phyloP scores from a whole-genome alignment of 2,888 invertebrate genomes.

The Drosophila crucigera region DNA sequence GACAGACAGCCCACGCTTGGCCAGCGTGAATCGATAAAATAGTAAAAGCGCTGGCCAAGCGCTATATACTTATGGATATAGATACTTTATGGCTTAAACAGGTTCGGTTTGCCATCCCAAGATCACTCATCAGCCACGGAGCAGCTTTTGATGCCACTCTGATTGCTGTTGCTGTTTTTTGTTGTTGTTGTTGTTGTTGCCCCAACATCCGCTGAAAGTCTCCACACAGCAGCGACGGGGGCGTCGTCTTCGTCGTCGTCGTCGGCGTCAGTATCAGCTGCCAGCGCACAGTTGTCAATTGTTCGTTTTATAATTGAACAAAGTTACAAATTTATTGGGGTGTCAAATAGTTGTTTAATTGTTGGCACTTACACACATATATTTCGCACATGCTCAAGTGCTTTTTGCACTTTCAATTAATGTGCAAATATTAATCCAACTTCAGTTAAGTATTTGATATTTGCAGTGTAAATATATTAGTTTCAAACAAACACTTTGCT shows the following conservation, averaged over 20 bases:
- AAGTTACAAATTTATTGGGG: constrained; percentile 9
- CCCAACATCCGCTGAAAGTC: constrained; percentile 69
- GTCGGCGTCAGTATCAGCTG: constrained; percentile 13
- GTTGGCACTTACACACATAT: neutral
- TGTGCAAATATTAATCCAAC: neutral
- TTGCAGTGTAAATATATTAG: neutral
- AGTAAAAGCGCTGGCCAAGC: constrained; percentile 47
- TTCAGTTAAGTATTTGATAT: neutral
- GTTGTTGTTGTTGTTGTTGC: constrained; percentile 39
- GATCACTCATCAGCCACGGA: constrained; percentile 73
- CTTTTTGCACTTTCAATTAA: neutral
- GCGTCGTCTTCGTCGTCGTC: constrained; percentile 21
- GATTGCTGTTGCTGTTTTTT: constrained; percentile 37
- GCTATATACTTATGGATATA: constrained; percentile 52
- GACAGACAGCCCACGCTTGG: constrained; percentile 57
- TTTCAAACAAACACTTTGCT: neutral
- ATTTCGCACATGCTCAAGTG: constrained; percentile 1
- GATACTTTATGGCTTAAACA: constrained; percentile 68
- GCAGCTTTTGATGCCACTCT: constrained; percentile 53
- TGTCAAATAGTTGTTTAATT: constrained; percentile 6
- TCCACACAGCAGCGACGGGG: constrained; percentile 44
- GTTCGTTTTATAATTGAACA: constrained; percentile 17
- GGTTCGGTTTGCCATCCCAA: constrained; percentile 57
- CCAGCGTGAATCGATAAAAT: constrained; percentile 45
- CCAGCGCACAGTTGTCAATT: constrained; percentile 49